Evolutionary conservation across 2,888 invertebrate species (phyloP).

Genomic region (Ochropleura leucogaster): DNA sequence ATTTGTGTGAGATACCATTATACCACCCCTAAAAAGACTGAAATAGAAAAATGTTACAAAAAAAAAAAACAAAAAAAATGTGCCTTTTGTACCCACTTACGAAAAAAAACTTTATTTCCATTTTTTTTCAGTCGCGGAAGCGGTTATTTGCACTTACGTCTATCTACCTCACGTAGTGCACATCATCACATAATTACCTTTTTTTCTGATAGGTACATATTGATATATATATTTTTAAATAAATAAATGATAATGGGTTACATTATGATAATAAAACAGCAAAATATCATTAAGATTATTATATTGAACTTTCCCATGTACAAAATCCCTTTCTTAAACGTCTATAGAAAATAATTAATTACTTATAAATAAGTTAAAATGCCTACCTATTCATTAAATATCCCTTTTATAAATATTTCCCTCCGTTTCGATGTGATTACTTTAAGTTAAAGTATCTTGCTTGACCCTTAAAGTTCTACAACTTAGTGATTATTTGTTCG

Average conservation of each 20-base stretch:
- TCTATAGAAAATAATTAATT: slow-evolving; percentile 60
- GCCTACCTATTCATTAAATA: slow-evolving; percentile 55
- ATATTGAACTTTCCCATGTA: slow-evolving; percentile 60
- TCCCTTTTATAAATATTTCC: slow-evolving; percentile 50
- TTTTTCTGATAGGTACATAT: no score
- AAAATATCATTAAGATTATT: slow-evolving; percentile 59
- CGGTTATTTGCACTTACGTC: no score
- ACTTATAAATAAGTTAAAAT: slow-evolving; percentile 61
- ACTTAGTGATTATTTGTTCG: slow-evolving; percentile 85
- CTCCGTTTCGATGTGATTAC: slow-evolving; percentile 31
- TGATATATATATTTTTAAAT: not conserved
- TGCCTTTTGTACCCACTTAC: no score
- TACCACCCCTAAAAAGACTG: no score
- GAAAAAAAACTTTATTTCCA: no score
- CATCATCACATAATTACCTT: no score
- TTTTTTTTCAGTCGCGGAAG: no score
- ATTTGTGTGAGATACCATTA: no score
- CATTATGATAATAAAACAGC: slow-evolving; percentile 46
- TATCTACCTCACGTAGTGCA: no score
- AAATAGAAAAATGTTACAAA: no score
- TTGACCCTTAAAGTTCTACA: slow-evolving; percentile 47
- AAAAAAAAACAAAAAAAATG: no score
- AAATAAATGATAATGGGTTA: not conserved
- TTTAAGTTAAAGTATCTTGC: slow-evolving; percentile 37
- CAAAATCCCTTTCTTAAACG: slow-evolving; percentile 47